Percentiles rank a stretch among this genome's conserved stretches.
phyloP scores from a whole-genome alignment of 1,140 invertebrate genomes.

The Apis cerana region DNA sequence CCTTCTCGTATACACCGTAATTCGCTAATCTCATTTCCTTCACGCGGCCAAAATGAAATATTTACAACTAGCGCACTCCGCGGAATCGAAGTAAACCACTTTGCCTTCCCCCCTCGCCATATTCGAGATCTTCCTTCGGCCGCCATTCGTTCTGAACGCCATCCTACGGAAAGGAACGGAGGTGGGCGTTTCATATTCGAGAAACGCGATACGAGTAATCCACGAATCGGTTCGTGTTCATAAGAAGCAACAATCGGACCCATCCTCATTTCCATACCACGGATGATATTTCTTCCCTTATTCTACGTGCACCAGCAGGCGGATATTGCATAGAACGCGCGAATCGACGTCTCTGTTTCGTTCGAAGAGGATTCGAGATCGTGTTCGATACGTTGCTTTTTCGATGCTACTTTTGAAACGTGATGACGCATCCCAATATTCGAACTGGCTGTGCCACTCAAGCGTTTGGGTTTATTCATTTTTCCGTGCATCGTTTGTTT shows the following conservation, averaged over 20 bases:
- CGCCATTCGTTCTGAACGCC: neutral
- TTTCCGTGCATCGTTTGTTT: too few relatives aligned
- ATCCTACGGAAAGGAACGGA: too few relatives aligned
- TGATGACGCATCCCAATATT: too few relatives aligned
- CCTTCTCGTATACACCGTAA: neutral
- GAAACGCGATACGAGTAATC: conserved; percentile 24
- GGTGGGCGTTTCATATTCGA: neutral
- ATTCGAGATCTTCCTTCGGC: neutral
- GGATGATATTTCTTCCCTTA: neutral
- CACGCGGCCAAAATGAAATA: neutral
- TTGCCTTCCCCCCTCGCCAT: neutral
- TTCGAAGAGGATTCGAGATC: neutral
- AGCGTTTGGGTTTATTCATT: too few relatives aligned
- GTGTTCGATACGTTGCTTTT: neutral
- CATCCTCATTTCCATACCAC: conserved; percentile 13
- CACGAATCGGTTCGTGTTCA: neutral
- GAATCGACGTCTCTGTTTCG: neutral
- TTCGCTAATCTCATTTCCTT: neutral
- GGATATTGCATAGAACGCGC: neutral
- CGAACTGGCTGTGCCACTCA: too few relatives aligned
- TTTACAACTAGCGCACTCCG: neutral
- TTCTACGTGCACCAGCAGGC: neutral
- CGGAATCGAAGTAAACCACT: conserved; percentile 8
- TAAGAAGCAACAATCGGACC: neutral
- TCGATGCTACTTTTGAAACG: too few relatives aligned